These are phyloP conservation scores for Hemicordylus capensis DNA, from an alignment of 2,113 vertebrate species.

Conservation along the genomic window DNA sequence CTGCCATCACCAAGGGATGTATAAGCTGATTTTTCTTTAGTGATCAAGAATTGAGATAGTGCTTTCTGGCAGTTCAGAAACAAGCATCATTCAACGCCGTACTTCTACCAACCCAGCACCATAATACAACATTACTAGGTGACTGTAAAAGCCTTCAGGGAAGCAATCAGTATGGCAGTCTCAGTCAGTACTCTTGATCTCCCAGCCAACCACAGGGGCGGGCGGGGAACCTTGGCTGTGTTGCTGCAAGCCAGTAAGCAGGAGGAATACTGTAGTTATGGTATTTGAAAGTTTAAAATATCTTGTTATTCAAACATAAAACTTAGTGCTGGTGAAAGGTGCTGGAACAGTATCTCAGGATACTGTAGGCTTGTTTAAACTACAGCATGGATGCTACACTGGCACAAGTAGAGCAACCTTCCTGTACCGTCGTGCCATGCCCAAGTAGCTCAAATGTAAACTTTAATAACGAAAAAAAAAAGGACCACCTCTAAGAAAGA, in stretches of 20 bases:
- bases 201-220: conserved; percentile 34
- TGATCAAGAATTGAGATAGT: conserved; percentile 41
- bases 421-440: not conserved
- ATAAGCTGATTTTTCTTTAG: no score
- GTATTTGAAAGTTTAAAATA: conserved; percentile 43
- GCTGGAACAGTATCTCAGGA: conserved; percentile 5
- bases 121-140: conserved; percentile 19
- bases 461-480: not conserved
- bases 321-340: conserved; percentile 51
- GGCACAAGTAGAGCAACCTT: conserved; percentile 5
- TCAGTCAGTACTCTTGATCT: conserved; percentile 44
- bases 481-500: not conserved
- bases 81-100: conserved; percentile 26
- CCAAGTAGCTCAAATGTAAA: not conserved
- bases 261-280: conserved; percentile 51
- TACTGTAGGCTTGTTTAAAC: conserved; percentile 10
- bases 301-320: conserved; percentile 49
- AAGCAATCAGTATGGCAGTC: not conserved
- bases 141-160: conserved; percentile 45
- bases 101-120: conserved; percentile 11
- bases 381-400: not conserved
- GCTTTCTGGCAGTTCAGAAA: conserved; percentile 18
- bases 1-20: no score
- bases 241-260: conserved; percentile 41
- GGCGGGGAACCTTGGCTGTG: conserved; percentile 26